phyloP scores from a whole-genome alignment of 2,888 invertebrate species.

The Nesidiocoris tenuis region DNA sequence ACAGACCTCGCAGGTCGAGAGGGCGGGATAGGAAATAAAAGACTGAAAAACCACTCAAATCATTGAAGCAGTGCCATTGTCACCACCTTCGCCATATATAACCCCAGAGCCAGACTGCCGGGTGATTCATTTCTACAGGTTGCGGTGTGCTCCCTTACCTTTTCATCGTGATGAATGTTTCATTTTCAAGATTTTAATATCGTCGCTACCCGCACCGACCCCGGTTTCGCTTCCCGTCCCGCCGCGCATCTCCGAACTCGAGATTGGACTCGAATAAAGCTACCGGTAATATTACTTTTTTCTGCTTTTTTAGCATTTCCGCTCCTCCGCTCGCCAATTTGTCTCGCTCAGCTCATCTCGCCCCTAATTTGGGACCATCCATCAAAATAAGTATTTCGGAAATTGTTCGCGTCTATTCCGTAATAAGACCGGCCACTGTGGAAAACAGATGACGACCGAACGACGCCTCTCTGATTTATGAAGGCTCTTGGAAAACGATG shows the following conservation, averaged over 20 bases:
- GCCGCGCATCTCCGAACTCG: slow-evolving; percentile 15
- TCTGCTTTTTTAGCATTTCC: background rate
- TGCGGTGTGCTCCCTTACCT: slow-evolving; percentile 23
- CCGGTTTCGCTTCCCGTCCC: background rate
- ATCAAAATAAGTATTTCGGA: slow-evolving; percentile 21
- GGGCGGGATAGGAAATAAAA: background rate
- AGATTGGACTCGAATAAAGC: slow-evolving; percentile 37
- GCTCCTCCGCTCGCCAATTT: slow-evolving; percentile 14
- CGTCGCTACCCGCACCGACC: background rate
- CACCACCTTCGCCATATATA: slow-evolving; percentile 33
- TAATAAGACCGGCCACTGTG: background rate
- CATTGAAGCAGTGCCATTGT: slow-evolving; percentile 41
- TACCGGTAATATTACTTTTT: slow-evolving; percentile 33
- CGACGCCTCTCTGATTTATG: background rate
- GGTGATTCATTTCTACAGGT: slow-evolving; percentile 35
- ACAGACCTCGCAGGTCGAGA: background rate
- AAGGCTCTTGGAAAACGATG: background rate
- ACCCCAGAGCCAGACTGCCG: slow-evolving; percentile 10
- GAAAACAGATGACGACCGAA: background rate
- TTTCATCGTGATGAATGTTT: slow-evolving; percentile 39
- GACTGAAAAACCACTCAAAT: slow-evolving; percentile 41
- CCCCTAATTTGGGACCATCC: slow-evolving; percentile 17
- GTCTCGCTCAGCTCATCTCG: slow-evolving; percentile 23
- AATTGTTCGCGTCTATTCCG: background rate
- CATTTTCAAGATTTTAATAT: slow-evolving; percentile 39